Conservation (phyloP, 2,113 vertebrate genomes). For the Meleagris gallopavo region DNA sequence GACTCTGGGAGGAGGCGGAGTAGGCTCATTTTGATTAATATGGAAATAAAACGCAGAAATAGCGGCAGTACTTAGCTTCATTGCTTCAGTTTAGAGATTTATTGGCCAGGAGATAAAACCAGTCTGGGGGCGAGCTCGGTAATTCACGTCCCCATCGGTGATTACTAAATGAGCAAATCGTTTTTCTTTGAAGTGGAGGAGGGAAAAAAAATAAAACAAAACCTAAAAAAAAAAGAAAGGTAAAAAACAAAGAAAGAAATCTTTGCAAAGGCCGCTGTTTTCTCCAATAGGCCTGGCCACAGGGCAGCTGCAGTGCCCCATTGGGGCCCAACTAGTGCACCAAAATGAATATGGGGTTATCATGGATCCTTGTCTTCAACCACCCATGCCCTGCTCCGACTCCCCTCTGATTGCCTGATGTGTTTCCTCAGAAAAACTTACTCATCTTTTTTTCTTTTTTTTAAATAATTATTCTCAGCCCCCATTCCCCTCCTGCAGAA, state of each 20-base stretch:
- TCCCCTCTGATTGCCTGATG: not conserved
- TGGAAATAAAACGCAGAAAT: slow-evolving; percentile 73
- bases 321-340: not conserved
- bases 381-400: not conserved
- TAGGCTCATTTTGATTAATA: slow-evolving; percentile 68
- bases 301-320: not conserved
- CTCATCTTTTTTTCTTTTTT: not conserved
- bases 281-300: not conserved
- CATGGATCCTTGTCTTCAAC: rapidly evolving
- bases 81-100: slow-evolving; percentile 73
- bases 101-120: slow-evolving; percentile 65
- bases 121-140: slow-evolving; percentile 40
- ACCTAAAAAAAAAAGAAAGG: not conserved
- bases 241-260: not conserved
- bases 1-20: not conserved
- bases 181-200: slow-evolving; percentile 43
- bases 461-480: not conserved
- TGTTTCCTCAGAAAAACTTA: not conserved
- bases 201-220: no score
- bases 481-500: not conserved
- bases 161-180: slow-evolving; percentile 66
- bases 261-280: slow-evolving; percentile 5
- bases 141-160: slow-evolving; percentile 63
- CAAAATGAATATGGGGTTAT: not conserved
- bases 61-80: slow-evolving; percentile 65